phyloP scores from a whole-genome alignment of 1,140 invertebrate genomes.

The Thrips palmi region DNA sequence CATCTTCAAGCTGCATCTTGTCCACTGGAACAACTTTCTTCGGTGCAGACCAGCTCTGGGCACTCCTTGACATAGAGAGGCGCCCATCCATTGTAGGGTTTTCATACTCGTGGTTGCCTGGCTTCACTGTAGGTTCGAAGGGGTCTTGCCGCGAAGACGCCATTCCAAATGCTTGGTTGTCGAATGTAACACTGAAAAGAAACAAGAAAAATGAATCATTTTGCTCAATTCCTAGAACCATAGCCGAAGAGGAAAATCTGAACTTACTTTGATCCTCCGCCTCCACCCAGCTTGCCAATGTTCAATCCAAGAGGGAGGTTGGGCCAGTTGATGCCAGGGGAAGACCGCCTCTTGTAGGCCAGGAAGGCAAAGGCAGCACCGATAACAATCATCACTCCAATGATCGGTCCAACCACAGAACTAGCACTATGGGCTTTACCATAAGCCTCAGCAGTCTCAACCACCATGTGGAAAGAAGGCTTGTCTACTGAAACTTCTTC shows the following conservation, averaged over 20 bases:
- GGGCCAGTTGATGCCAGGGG: neutral
- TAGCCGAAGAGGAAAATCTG: conserved; percentile 1
- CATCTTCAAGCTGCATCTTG: too few species aligned
- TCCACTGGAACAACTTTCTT: too few species aligned
- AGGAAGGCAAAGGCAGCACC: neutral
- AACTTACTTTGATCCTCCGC: too few species aligned
- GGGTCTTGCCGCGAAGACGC: neutral
- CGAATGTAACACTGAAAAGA: conserved; percentile 6
- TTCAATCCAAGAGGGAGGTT: neutral
- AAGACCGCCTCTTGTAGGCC: neutral
- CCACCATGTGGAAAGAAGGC: too few species aligned
- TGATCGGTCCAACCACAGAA: neutral
- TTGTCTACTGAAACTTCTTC: too few species aligned
- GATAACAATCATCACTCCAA: neutral
- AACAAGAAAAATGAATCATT: neutral
- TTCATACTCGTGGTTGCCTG: conserved; percentile 12
- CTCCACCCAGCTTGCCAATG: neutral
- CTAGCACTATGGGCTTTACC: neutral
- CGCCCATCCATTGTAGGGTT: conserved; percentile 18
- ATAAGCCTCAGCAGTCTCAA: too few species aligned
- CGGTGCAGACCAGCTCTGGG: too few species aligned
- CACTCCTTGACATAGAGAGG: too few species aligned
- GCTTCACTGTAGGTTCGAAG: conserved; percentile 2
- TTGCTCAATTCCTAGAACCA: neutral
- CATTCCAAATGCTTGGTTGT: conserved; percentile 5